These are phyloP conservation scores for Rugalucina vietnamica DNA, from an alignment of 2,888 invertebrate species.

Conservation along the genomic window DNA sequence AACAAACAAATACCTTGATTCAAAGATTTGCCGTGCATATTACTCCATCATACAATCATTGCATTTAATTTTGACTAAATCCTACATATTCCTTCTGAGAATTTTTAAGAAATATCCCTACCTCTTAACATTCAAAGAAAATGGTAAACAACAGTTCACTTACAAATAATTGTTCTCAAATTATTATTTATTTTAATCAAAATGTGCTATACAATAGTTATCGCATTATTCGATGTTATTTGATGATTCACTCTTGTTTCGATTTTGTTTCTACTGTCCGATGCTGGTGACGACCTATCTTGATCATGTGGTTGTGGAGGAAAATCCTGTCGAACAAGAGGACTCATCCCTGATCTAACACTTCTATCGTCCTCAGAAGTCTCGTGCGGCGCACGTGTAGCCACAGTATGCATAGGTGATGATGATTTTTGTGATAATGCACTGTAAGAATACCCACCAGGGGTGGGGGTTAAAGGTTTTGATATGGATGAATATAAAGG, in stretches of 20 bases:
- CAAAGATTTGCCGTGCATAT: too few species aligned
- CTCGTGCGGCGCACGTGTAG: conserved; percentile 29
- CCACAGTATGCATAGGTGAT: conserved; percentile 75
- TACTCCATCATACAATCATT: too few species aligned
- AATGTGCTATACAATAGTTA: conserved; percentile 74
- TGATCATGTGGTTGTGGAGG: conserved; percentile 15
- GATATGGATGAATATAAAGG: conserved; percentile 63
- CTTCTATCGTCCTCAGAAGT: conserved; percentile 29
- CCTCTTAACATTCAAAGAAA: too few species aligned
- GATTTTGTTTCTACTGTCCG: neutral
- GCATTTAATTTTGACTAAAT: too few species aligned
- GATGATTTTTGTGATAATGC: conserved; percentile 75
- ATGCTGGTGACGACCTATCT: conserved; percentile 17
- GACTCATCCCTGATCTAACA: conserved; percentile 22
- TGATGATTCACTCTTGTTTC: conserved; percentile 46
- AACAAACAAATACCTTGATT: too few species aligned
- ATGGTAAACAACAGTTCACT: too few species aligned
- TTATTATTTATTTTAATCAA: too few species aligned
- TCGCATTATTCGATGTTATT: conserved; percentile 73
- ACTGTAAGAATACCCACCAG: conserved; percentile 72
- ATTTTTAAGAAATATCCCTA: too few species aligned
- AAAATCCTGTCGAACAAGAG: conserved; percentile 18
- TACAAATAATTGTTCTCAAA: too few species aligned
- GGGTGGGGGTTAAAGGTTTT: conserved; percentile 56
- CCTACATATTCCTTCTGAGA: too few species aligned